phyloP scores from a whole-genome alignment of 2,888 invertebrate species.

The Nomada goodeniana region DNA sequence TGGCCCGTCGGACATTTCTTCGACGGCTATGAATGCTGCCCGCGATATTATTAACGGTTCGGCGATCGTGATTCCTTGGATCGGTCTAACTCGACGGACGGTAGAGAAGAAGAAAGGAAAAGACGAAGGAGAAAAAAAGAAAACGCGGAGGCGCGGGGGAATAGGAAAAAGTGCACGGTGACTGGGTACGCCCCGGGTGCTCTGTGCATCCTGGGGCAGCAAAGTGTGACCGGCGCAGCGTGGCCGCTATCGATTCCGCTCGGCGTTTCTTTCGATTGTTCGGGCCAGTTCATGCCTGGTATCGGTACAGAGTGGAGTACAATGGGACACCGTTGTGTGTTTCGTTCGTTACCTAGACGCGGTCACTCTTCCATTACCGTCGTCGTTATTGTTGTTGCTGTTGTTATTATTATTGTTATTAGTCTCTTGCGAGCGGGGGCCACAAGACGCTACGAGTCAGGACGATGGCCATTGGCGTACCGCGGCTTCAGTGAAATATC shows the following conservation, averaged over 20 bases:
- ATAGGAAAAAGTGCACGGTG: slow-evolving; percentile 46
- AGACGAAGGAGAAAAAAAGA: background rate
- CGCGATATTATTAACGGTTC: slow-evolving; percentile 30
- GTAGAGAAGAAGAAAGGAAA: slow-evolving; percentile 4
- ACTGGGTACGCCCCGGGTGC: slow-evolving; percentile 44
- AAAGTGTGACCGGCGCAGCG: slow-evolving; percentile 61
- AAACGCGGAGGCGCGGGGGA: background rate
- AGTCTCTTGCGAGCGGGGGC: too few relatives aligned
- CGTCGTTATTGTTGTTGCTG: slow-evolving; percentile 58
- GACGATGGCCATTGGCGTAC: slow-evolving; percentile 61
- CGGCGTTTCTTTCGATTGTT: slow-evolving; percentile 73
- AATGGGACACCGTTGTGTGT: slow-evolving; percentile 68
- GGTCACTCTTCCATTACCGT: slow-evolving; percentile 60
- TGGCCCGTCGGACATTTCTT: background rate
- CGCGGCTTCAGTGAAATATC: too few relatives aligned
- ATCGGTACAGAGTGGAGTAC: slow-evolving; percentile 55
- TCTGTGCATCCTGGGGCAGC: slow-evolving; percentile 57
- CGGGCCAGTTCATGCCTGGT: slow-evolving; percentile 75
- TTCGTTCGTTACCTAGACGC: slow-evolving; percentile 21
- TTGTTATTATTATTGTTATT: slow-evolving; percentile 63
- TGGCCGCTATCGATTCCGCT: slow-evolving; percentile 61
- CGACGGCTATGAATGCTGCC: background rate
- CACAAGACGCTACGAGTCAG: slow-evolving; percentile 61
- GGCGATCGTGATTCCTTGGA: slow-evolving; percentile 54
- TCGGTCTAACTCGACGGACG: slow-evolving; percentile 26